A percentile compares a stretch with the other conserved stretches of the same genome.
These are phyloP conservation scores for Paelopatides confundens DNA, from an alignment of 53 echinoderm and acorn worm genomes.

Conservation along the genomic window DNA sequence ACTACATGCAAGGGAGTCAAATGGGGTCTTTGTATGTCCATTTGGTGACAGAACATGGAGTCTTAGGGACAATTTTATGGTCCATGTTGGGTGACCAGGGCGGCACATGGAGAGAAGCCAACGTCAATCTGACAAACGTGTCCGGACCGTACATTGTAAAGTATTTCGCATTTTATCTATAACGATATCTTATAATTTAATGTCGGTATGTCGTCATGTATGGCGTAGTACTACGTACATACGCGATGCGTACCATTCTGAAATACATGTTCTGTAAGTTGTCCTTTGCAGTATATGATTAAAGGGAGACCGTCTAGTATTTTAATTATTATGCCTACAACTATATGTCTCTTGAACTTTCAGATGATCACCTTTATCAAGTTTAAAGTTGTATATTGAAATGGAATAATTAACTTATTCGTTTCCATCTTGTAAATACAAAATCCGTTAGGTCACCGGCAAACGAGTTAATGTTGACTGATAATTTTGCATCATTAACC, in stretches of 20 bases:
- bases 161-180: background rate
- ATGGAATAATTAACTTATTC: too few species aligned
- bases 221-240: too few species aligned
- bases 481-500: too few species aligned
- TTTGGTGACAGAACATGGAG: slow-evolving; percentile 39
- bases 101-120: slow-evolving; percentile 74
- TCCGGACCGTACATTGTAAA: slow-evolving; percentile 80
- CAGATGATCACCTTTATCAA: too few species aligned
- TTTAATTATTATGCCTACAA: background rate
- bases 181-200: background rate
- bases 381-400: too few species aligned
- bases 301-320: background rate
- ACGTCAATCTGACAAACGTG: slow-evolving; percentile 65
- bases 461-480: too few species aligned
- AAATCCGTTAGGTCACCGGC: too few species aligned
- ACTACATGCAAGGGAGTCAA: slow-evolving; percentile 89
- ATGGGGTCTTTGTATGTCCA: slow-evolving; percentile 74
- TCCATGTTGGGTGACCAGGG: slow-evolving; percentile 66
- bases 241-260: too few species aligned
- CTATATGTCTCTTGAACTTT: too few species aligned
- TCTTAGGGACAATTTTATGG: slow-evolving; percentile 63
- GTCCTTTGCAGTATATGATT: background rate
- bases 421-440: too few species aligned
- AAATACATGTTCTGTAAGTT: too few species aligned
- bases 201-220: too few species aligned